Conservation (phyloP, 2,888 invertebrate genomes). For the Elysia crispata region DNA sequence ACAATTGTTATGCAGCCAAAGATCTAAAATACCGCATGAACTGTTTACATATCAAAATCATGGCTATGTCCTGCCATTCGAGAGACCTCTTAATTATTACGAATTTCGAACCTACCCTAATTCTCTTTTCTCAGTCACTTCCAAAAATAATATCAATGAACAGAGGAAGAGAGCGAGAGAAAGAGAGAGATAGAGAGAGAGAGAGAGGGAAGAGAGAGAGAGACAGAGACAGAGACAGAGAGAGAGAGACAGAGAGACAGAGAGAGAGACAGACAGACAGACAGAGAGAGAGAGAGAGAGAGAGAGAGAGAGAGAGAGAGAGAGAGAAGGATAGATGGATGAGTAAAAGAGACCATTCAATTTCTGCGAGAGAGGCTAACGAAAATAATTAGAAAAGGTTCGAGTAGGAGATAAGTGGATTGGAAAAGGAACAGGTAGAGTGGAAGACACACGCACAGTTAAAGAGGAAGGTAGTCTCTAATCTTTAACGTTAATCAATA, state of each 20-base stretch:
- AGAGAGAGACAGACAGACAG: conserved; percentile 26
- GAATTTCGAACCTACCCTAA: background rate
- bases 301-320: conserved; percentile 6
- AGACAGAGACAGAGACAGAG: conserved; percentile 22
- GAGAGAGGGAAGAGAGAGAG: background rate
- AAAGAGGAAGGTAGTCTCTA: background rate
- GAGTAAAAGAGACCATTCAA: background rate
- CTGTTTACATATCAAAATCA: too few relatives aligned
- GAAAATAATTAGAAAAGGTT: background rate
- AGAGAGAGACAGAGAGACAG: conserved; percentile 43
- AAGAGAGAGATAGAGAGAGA: conserved; percentile 18
- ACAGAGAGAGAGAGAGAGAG: conserved; percentile 34
- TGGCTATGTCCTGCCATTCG: too few relatives aligned
- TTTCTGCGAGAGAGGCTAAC: background rate
- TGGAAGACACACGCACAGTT: background rate
- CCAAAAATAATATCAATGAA: background rate
- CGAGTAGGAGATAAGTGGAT: background rate
- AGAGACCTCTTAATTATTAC: too few relatives aligned
- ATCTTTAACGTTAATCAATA: background rate
- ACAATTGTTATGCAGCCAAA: too few relatives aligned
- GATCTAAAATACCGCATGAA: too few relatives aligned
- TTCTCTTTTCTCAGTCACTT: background rate
- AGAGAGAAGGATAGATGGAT: background rate
- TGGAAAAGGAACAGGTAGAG: background rate
- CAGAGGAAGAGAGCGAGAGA: conserved; percentile 11